Conservation (phyloP, 2,888 invertebrate genomes). For the Xestia xanthographa region DNA sequence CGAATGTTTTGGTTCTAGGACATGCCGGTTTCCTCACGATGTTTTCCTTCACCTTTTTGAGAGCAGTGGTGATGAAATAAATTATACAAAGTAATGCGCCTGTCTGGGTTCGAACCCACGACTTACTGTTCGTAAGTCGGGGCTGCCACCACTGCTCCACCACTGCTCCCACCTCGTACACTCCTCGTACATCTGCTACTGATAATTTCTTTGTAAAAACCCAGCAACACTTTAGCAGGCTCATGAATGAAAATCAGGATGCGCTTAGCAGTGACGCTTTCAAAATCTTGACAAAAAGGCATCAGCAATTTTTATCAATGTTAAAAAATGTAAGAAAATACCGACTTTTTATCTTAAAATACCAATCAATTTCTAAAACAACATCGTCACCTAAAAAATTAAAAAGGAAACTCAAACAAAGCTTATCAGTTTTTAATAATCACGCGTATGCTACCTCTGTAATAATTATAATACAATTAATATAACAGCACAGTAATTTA, state of each 20-base stretch:
- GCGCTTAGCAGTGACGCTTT: background rate
- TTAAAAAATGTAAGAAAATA: background rate
- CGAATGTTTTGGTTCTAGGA: too few species aligned
- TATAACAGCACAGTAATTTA: conserved; percentile 48
- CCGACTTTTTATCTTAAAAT: background rate
- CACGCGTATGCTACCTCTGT: conserved; percentile 14
- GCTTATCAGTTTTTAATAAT: conserved; percentile 19
- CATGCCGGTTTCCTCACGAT: too few species aligned
- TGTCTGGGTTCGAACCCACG: too few species aligned
- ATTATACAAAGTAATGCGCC: too few species aligned
- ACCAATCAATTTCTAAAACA: background rate
- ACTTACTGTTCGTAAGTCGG: too few species aligned
- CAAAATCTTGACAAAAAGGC: background rate
- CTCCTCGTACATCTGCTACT: background rate
- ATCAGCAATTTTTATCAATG: background rate
- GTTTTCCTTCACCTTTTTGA: too few species aligned
- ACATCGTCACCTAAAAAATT: background rate
- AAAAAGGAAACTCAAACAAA: background rate
- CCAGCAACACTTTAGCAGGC: background rate
- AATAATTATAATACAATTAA: conserved; percentile 60
- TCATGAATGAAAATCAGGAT: background rate
- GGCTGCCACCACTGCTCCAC: too few species aligned
- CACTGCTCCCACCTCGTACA: too few species aligned
- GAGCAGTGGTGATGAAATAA: too few species aligned
- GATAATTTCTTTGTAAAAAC: background rate